phyloP scores from a whole-genome alignment of 1,140 invertebrate genomes.

The Helicoverpa zea region DNA sequence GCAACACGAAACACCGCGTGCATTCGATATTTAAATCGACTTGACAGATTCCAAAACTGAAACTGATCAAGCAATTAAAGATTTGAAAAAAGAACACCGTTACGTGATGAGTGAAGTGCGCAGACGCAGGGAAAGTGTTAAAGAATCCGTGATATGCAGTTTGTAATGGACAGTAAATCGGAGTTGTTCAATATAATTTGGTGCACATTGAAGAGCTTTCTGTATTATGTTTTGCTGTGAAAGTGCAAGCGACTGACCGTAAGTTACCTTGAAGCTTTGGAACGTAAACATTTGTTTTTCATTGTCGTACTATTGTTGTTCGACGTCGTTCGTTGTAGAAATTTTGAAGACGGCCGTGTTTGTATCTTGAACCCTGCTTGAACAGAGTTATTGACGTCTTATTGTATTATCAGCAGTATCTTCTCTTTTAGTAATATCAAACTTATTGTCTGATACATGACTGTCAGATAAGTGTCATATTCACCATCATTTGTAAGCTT shows the following conservation, averaged over 20 bases:
- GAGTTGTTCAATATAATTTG: background rate
- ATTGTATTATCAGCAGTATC: no score
- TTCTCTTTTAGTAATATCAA: no score
- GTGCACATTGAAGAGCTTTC: conserved; percentile 16
- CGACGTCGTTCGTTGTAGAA: background rate
- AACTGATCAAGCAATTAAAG: background rate
- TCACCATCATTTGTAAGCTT: no score
- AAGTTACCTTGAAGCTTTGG: conserved; percentile 21
- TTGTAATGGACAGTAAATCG: background rate
- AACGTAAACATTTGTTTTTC: background rate
- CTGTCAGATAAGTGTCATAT: no score
- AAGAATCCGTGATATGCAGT: conserved; percentile 13
- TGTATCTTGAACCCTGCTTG: no score
- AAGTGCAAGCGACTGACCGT: conserved; percentile 50
- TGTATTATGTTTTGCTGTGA: conserved; percentile 50
- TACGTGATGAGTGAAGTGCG: conserved; percentile 23
- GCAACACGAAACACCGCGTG: background rate
- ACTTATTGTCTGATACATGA: no score
- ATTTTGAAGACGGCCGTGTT: background rate
- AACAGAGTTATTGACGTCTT: no score
- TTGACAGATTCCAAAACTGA: conserved; percentile 5
- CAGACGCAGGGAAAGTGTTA: conserved; percentile 21
- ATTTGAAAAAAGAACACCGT: background rate
- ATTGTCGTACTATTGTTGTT: background rate
- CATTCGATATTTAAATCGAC: background rate